Evolutionary conservation across 2,797 vertebrate species (phyloP).

Genomic region (Anas acuta): DNA sequence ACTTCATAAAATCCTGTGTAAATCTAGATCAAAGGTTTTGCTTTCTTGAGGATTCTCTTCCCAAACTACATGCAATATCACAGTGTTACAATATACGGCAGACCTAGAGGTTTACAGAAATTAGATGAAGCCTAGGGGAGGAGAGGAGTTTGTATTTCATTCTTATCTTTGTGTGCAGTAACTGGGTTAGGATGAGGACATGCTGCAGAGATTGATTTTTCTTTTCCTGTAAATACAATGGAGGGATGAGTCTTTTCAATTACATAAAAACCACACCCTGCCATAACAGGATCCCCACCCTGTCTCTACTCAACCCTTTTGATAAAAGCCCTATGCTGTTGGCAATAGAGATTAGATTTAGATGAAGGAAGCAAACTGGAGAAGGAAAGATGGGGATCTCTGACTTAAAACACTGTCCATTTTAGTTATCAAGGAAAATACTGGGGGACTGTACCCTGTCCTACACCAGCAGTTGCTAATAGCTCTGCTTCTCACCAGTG

Average conservation of each 20-base stretch:
- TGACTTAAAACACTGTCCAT: neutral
- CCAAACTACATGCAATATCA: neutral
- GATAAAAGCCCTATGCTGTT: neutral
- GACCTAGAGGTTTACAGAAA: neutral
- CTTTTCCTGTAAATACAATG: conserved; percentile 68
- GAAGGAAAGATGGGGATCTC: neutral
- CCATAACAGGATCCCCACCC: conserved; percentile 38
- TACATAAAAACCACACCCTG: conserved; percentile 41
- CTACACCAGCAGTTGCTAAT: neutral
- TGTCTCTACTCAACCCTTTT: neutral
- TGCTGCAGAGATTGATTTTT: conserved; percentile 51
- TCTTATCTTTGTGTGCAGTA: conserved; percentile 54
- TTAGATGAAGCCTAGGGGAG: neutral
- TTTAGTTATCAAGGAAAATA: neutral
- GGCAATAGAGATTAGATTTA: neutral
- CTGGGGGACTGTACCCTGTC: neutral
- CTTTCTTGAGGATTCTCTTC: neutral
- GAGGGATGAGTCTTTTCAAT: conserved; percentile 47
- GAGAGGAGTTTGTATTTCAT: neutral
- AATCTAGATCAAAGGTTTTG: neutral
- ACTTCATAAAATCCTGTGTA: neutral
- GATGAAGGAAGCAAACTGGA: neutral
- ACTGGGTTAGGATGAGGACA: conserved; percentile 33
- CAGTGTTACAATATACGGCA: neutral
- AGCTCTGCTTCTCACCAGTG: neutral